These are phyloP conservation scores for Brachionus asplanchnoidis DNA, from an alignment of 1,140 invertebrate species.

Conservation along the genomic window DNA sequence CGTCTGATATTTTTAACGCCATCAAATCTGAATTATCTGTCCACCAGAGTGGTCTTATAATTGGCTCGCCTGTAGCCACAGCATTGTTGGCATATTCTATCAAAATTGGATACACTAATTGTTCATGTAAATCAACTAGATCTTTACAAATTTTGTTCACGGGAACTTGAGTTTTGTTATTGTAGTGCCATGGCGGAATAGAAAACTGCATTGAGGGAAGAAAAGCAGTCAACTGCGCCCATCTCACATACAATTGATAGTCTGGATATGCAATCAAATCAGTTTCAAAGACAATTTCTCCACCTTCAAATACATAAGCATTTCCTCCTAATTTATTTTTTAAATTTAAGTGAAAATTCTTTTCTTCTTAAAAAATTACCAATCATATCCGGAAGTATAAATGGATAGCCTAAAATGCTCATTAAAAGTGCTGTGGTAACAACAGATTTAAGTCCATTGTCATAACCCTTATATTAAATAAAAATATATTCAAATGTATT, in stretches of 20 bases:
- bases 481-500: no score
- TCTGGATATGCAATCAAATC: constrained; percentile 38
- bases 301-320: constrained; percentile 20
- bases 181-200: constrained; percentile 78
- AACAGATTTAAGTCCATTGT: constrained; percentile 77
- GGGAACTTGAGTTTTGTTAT: constrained; percentile 48
- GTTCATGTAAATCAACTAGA: constrained; percentile 9
- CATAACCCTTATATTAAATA: constrained; percentile 54
- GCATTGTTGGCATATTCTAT: constrained; percentile 4
- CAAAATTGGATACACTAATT: constrained; percentile 17
- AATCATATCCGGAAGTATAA: constrained; percentile 83
- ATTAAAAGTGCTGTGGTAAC: constrained; percentile 76
- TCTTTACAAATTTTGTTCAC: constrained; percentile 24
- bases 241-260: constrained; percentile 76
- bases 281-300: constrained; percentile 26
- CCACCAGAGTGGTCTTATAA: constrained; percentile 52
- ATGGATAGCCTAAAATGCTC: constrained; percentile 75
- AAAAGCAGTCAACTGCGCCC: constrained; percentile 77
- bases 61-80: constrained; percentile 44
- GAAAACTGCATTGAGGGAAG: constrained; percentile 83
- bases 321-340: constrained; percentile 17
- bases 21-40: constrained; percentile 44
- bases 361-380: constrained; percentile 60
- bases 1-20: constrained; percentile 45
- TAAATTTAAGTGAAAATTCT: not conserved